Evolutionary conservation across 1,140 invertebrate genomes (phyloP), one percentile per base, ranked within the genome.

Genomic region (Luehdorfia chinensis): DNA sequence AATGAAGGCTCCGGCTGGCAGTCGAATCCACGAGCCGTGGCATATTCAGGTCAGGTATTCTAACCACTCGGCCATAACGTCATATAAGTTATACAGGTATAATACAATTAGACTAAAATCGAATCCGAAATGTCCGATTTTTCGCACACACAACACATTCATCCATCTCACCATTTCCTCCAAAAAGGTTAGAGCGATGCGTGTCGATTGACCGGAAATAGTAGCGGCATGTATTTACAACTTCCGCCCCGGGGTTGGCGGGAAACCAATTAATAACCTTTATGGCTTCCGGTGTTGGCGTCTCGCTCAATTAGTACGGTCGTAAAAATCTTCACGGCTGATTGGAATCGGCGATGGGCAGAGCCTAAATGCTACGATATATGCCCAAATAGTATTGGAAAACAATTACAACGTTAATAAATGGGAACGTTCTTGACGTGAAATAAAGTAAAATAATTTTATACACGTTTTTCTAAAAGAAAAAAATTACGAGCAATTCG

Each of bases 181-280:
- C 28, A 34, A 55, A 66, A 56, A 55, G 49, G 50, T 47, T 36
- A 32, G 52, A 44, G 55, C 43, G 34, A 64, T 59, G 62, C 66
- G 66, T 66, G 70, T 71, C 76, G 66, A 77, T 84, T 65, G 77
- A 74, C 74, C 79, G 80, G 80, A 81, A 75, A 76, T 75, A 84
- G 75, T 72, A 61, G 70, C 63, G 65, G 54, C 45, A 50, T 73
- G 69, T 84, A 84, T 84, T 84, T 84, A 84, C 76, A 80, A 75
- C 80, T 83, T 80, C 80, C 80, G 65, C 45, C 47, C 61, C 58
- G 57, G 62, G 66, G 59, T 61, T 75, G 71, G 66, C 71, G 64
- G 77, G 74, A 65, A 68, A 72, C 69, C 78, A 80, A 84, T 84
- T 84, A 84, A 84, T 84, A 84, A 80, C 78, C 79, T 84, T 84